Conservation (phyloP, 2,797 vertebrate genomes). For the Erpetoichthys calabaricus region DNA sequence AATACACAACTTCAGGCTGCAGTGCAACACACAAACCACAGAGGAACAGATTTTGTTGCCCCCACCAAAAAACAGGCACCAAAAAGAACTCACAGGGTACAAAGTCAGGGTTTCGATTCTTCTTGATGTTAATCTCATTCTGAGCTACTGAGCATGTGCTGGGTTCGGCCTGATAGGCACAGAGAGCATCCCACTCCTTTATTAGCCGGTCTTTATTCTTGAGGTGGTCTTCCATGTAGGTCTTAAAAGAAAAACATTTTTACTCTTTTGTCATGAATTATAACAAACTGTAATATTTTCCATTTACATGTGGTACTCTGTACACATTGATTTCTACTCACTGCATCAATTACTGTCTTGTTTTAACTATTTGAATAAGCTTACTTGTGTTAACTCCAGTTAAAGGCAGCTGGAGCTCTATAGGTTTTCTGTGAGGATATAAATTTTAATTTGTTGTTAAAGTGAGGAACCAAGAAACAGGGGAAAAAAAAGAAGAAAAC, state of each 20-base stretch:
- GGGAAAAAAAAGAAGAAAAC: no score
- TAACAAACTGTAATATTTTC: no score
- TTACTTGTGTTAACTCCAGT: not conserved
- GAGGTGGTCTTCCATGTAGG: slow-evolving; percentile 96
- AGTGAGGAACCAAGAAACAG: no score
- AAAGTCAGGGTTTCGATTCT: slow-evolving; percentile 72
- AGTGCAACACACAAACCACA: no score
- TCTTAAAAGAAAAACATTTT: slow-evolving; percentile 36
- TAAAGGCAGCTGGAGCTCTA: no score
- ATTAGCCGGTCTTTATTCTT: slow-evolving; percentile 82
- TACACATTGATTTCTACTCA: not conserved
- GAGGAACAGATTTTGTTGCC: no score
- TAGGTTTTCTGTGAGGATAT: not conserved
- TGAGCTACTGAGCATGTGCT: slow-evolving; percentile 61
- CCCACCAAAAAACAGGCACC: no score
- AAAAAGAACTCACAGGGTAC: slow-evolving; percentile 72
- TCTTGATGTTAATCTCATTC: slow-evolving; percentile 63
- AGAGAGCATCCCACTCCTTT: slow-evolving; percentile 92
- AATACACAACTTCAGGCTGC: not conserved
- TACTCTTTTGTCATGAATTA: no score
- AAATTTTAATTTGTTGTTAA: no score
- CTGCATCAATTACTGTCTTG: not conserved
- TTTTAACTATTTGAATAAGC: no score
- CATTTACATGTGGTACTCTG: not conserved
- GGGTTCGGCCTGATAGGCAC: slow-evolving; percentile 89